These are phyloP conservation scores for Dasyprocta punctata DNA, from an alignment of 2,113 vertebrate species.

Conservation along the genomic window DNA sequence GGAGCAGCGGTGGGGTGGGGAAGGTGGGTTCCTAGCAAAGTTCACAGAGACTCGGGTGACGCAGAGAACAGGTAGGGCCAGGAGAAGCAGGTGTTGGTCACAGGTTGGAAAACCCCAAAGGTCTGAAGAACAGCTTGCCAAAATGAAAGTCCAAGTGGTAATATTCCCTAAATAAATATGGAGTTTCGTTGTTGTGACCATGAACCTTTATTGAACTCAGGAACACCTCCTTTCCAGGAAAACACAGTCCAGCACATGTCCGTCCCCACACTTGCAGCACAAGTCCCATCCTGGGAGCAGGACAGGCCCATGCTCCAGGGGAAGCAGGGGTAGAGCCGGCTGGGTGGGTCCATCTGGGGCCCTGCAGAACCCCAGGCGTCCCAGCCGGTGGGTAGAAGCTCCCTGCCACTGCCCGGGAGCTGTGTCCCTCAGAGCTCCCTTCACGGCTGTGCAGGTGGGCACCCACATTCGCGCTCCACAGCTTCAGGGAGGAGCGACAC, in stretches of 20 bases:
- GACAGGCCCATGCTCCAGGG: background rate
- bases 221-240: constrained; percentile 72
- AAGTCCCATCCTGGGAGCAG: constrained; percentile 77
- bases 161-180: constrained; percentile 84
- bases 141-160: constrained; percentile 77
- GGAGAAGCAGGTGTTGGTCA: constrained; percentile 63
- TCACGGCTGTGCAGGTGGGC: constrained; percentile 47
- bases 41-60: background rate
- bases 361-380: background rate
- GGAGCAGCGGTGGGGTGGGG: background rate
- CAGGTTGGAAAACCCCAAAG: background rate
- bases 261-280: constrained; percentile 72
- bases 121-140: constrained; percentile 64
- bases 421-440: constrained; percentile 45
- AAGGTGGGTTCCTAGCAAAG: background rate
- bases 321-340: constrained; percentile 42
- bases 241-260: constrained; percentile 79
- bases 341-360: background rate
- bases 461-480: constrained; percentile 60
- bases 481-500: constrained; percentile 83
- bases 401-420: background rate
- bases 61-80: constrained; percentile 23
- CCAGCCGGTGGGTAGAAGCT: background rate
- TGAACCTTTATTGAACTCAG: constrained; percentile 84
- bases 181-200: constrained; percentile 81